These are phyloP conservation scores for Actinopyga echinites DNA, from an alignment of 53 echinoderm and acorn worm genomes.

Conservation along the genomic window DNA sequence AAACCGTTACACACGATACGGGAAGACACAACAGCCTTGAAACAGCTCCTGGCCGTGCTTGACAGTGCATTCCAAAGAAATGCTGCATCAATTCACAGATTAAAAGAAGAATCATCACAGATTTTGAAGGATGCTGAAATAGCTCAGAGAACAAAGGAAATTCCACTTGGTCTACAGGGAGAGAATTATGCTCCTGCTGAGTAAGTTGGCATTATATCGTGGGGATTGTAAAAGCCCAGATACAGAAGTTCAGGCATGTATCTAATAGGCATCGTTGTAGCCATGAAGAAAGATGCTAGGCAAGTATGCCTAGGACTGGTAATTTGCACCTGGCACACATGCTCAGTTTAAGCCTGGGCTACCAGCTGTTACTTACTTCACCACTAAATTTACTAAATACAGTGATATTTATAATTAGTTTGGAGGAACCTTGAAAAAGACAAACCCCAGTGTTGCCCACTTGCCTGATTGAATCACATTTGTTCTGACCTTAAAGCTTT, in stretches of 20 bases:
- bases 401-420: too few relatives aligned
- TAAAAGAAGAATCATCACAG: constrained; percentile 88
- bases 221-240: not conserved
- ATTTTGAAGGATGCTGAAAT: constrained; percentile 93
- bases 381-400: too few relatives aligned
- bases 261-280: too few relatives aligned
- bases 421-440: too few relatives aligned
- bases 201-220: constrained; percentile 63
- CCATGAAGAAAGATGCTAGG: too few relatives aligned
- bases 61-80: constrained; percentile 86
- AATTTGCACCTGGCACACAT: too few relatives aligned
- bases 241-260: not conserved
- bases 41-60: constrained; percentile 82
- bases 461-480: too few relatives aligned
- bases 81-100: constrained; percentile 82
- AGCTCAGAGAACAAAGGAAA: constrained; percentile 91
- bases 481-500: too few relatives aligned
- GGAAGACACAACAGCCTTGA: constrained; percentile 83
- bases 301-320: too few relatives aligned
- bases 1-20: constrained; percentile 82
- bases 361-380: too few relatives aligned
- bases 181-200: constrained; percentile 89
- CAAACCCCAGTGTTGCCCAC: too few relatives aligned
- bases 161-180: constrained; percentile 88
- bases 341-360: too few relatives aligned